Conservation (phyloP, 2,888 invertebrate genomes). For the Gonocerus acuteangulatus region DNA sequence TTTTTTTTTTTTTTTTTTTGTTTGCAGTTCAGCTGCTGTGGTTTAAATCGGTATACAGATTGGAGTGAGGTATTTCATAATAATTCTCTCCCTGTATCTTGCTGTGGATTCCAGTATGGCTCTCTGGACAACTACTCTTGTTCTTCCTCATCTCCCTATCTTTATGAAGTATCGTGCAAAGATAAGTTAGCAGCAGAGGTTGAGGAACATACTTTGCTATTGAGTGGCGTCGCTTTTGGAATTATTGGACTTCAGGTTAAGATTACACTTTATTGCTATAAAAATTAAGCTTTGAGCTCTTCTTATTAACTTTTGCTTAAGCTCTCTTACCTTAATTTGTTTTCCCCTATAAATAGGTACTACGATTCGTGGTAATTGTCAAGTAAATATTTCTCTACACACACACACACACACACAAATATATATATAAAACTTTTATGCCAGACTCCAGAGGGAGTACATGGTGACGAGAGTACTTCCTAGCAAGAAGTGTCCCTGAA, state of each 20-base stretch:
- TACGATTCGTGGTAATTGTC: too few species aligned
- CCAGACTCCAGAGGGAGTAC: too few species aligned
- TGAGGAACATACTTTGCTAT: constrained; percentile 25
- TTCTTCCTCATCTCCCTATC: constrained; percentile 14
- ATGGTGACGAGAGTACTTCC: too few species aligned
- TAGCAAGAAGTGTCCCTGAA: too few species aligned
- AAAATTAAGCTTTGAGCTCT: too few species aligned
- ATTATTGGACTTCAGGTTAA: constrained; percentile 22
- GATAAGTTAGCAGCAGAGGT: constrained; percentile 1
- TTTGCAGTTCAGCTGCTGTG: constrained; percentile 36
- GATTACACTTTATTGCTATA: background rate
- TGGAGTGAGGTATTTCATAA: constrained; percentile 26
- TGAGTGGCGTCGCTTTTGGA: constrained; percentile 29
- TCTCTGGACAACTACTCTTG: background rate
- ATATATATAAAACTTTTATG: too few species aligned
- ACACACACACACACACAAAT: too few species aligned
- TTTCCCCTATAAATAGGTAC: too few species aligned
- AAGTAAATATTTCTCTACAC: too few species aligned
- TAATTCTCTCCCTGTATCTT: constrained; percentile 32
- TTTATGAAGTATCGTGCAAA: constrained; percentile 16
- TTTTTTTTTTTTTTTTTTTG: constrained; percentile 2
- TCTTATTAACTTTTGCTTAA: too few species aligned
- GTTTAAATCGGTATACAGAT: constrained; percentile 29
- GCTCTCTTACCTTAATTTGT: too few species aligned
- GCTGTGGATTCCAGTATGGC: constrained; percentile 18